Conservation (phyloP, 1,140 invertebrate genomes). For the Scaptomyza hsui region DNA sequence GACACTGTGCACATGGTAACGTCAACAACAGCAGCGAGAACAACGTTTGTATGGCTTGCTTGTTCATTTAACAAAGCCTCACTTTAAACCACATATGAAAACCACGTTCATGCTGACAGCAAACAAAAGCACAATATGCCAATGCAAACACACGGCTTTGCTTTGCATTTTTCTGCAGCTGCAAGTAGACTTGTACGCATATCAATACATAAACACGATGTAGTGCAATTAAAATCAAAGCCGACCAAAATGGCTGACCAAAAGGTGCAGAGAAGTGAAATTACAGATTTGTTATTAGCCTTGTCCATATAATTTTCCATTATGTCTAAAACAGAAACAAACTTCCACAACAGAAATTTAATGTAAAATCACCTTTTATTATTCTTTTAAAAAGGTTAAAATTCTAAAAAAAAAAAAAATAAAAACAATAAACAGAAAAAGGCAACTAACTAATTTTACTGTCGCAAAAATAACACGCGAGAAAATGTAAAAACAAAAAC, state of each 20-base stretch:
- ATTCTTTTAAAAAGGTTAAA: no score
- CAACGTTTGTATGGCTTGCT: not conserved
- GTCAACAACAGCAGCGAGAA: conserved; percentile 1
- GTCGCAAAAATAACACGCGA: not conserved
- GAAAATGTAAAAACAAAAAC: not conserved
- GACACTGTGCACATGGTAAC: conserved; percentile 12
- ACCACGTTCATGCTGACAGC: conserved; percentile 6
- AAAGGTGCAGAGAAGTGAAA: no score
- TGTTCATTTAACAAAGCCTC: not conserved
- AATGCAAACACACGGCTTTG: conserved; percentile 12
- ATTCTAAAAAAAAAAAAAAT: no score
- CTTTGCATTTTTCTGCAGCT: no score
- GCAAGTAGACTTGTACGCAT: not conserved
- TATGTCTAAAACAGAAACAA: no score
- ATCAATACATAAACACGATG: no score
- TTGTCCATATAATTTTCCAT: not conserved
- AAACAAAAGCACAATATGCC: conserved; percentile 22
- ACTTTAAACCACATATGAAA: not conserved
- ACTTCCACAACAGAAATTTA: no score
- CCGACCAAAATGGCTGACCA: no score
- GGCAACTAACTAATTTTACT: not conserved
- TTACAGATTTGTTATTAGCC: no score
- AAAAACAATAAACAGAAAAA: no score
- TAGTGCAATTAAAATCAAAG: no score
- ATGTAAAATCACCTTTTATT: no score